phyloP scores from a whole-genome alignment of 1,140 invertebrate species.

The Caenorhabditis latens region DNA sequence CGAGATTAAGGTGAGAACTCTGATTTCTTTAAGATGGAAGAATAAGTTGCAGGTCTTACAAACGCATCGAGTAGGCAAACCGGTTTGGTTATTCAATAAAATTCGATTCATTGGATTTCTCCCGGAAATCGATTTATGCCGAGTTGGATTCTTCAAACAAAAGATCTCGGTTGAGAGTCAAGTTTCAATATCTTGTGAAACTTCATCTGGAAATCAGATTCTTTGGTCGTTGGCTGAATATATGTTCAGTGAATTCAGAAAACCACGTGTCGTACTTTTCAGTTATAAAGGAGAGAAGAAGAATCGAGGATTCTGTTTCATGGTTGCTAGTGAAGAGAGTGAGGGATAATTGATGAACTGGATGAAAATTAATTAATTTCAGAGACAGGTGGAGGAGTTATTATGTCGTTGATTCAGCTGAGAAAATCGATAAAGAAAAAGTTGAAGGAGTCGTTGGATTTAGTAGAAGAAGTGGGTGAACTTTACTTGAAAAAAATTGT shows the following conservation, averaged over 20 bases:
- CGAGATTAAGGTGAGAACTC: background rate
- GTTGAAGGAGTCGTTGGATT: background rate
- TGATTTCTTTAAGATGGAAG: too few relatives aligned
- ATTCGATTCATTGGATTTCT: slow-evolving; percentile 3
- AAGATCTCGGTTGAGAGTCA: background rate
- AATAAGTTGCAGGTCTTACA: background rate
- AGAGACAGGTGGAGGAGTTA: too few relatives aligned
- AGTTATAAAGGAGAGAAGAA: background rate
- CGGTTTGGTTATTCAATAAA: background rate
- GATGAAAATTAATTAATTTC: background rate
- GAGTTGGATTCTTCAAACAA: background rate
- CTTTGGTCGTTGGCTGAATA: background rate
- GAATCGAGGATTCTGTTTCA: background rate
- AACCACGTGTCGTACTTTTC: background rate
- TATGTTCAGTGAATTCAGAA: background rate
- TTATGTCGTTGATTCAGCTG: background rate
- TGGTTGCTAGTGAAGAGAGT: background rate
- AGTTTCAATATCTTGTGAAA: background rate
- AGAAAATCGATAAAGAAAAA: too few relatives aligned
- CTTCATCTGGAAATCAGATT: background rate
- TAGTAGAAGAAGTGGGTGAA: background rate
- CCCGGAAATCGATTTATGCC: slow-evolving; percentile 17
- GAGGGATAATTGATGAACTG: background rate
- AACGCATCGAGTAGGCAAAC: background rate
- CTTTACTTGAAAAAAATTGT: too few relatives aligned